These are phyloP conservation scores for Drosophila borborema DNA, from an alignment of 2,888 invertebrate species.

Conservation along the genomic window DNA sequence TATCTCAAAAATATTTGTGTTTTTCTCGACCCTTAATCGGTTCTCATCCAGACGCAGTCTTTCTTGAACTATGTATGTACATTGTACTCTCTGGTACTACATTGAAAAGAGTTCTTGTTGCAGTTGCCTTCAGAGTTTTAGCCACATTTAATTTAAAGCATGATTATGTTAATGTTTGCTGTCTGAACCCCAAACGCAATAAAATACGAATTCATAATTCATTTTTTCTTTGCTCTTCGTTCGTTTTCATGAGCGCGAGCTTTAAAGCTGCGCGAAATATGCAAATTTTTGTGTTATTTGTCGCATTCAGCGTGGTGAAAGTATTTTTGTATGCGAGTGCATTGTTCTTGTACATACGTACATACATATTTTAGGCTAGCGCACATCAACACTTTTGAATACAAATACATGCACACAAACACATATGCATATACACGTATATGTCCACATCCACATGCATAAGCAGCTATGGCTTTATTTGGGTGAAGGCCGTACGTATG, in stretches of 20 bases:
- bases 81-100: too few relatives aligned
- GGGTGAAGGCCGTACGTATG: conserved; percentile 67
- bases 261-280: conserved; percentile 71
- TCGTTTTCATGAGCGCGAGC: conserved; percentile 23
- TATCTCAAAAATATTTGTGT: too few relatives aligned
- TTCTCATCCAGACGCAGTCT: too few relatives aligned
- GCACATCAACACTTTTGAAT: conserved; percentile 48
- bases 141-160: conserved; percentile 28
- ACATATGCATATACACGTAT: conserved; percentile 14
- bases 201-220: conserved; percentile 21
- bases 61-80: background rate
- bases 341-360: conserved; percentile 74
- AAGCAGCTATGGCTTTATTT: conserved; percentile 60
- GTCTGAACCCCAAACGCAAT: conserved; percentile 16
- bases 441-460: conserved; percentile 25
- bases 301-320: conserved; percentile 43
- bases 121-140: background rate
- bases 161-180: conserved; percentile 61
- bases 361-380: conserved; percentile 71
- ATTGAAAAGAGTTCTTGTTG: background rate
- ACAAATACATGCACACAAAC: background rate
- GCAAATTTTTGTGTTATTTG: conserved; percentile 63
- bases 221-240: conserved; percentile 14
- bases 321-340: conserved; percentile 39
- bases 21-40: too few relatives aligned